Evolutionary conservation across 2,113 vertebrate genomes (phyloP), one percentile per base, ranked within the genome.

Genomic region (Cynoglossus semilaevis): DNA sequence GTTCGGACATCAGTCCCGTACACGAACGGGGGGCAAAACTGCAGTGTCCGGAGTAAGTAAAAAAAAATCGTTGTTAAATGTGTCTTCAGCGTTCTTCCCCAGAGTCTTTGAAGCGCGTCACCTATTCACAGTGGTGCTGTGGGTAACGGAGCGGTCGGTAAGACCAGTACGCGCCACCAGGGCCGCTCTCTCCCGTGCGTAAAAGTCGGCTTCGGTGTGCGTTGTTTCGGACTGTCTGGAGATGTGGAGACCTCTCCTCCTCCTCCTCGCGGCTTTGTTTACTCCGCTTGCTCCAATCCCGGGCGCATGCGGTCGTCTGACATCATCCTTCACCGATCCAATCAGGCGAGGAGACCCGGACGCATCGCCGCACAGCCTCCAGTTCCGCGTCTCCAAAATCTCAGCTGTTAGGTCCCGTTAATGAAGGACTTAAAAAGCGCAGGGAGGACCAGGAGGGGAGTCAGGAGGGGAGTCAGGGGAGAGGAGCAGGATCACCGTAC

Each of bases 221-320:
- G 76, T 80, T 65, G 76, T 80, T 65, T 83, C 81, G 76, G 86
- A 79, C 89, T 72, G 83, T 83, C 58, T 84, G 79, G 80, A 67
- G 90, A 91, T 92, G 89, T 93, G 91, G 86, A 90, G 76, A 82
- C 81, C 85, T 81, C 74, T 89, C 74, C 82, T 65, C 77, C 75
- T 77, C 72, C 82, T 82, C 80, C 78, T 82, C 83, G 87, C 88
- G 38, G 88, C 88, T 91, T 88, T 88, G 85, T 88, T 76, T 82
- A 85, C 89, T 81, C 75, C 82, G 51, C 74, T 68, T 82, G 69
- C 74, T 75, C 91, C 89, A 91, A 92, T 92, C 90, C 80, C 75
- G 51, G 63, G 52, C 66, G 59, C 58, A 74, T 70, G 77, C 74
- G 77, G 63, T 50, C 74, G 57, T 90, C 74, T 88, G 90, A 92